These are phyloP conservation scores for Eristalinus aeneus DNA, from an alignment of 2,888 invertebrate species.

Conservation along the genomic window DNA sequence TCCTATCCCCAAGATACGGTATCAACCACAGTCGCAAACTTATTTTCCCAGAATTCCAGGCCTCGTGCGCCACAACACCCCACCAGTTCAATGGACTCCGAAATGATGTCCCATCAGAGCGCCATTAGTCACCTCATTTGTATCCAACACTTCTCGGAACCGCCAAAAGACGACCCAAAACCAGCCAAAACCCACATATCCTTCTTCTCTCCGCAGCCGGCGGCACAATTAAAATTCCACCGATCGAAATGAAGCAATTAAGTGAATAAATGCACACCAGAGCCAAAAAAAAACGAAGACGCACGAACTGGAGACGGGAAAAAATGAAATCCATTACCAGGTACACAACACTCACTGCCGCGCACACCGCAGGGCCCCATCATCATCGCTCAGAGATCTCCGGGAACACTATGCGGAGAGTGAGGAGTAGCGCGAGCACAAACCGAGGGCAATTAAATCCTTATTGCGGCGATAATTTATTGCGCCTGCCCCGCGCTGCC, in stretches of 20 bases:
- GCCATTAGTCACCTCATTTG: conserved; percentile 44
- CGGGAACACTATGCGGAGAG: background rate
- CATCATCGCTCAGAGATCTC: conserved; percentile 16
- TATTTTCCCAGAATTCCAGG: background rate
- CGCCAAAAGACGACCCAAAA: background rate
- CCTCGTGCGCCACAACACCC: conserved; percentile 1
- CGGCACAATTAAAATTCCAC: conserved; percentile 55
- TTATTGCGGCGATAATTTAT: conserved; percentile 62
- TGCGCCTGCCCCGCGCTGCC: conserved; percentile 39
- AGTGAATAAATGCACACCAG: conserved; percentile 39
- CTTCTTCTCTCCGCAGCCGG: background rate
- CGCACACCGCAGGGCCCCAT: conserved; percentile 1
- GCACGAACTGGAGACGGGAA: background rate
- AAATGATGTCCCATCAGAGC: conserved; percentile 3
- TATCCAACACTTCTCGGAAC: conserved; percentile 15
- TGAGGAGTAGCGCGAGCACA: background rate
- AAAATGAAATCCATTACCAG: conserved; percentile 48
- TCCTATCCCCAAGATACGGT: background rate
- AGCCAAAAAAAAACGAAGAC: background rate
- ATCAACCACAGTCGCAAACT: background rate
- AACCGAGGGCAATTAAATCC: conserved; percentile 61
- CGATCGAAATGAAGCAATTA: conserved; percentile 64
- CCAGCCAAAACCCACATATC: background rate
- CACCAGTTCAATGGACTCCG: background rate
- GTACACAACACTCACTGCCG: conserved; percentile 22